phyloP scores from a whole-genome alignment of 1,140 invertebrate species.

The Macrocentrus cingulum region DNA sequence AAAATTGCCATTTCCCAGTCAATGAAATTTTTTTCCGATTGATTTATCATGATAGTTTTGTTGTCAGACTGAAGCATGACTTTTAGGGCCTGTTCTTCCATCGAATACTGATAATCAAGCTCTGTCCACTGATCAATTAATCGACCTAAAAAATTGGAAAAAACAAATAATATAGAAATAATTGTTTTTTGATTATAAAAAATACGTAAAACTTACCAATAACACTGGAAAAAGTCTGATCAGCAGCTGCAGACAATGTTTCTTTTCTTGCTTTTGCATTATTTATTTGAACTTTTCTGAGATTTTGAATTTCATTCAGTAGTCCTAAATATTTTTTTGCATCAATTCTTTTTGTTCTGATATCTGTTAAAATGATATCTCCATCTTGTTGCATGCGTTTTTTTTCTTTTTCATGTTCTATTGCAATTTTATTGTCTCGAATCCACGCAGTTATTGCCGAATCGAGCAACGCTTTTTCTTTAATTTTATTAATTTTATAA shows the following conservation, averaged over 20 bases:
- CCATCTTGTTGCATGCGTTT: constrained; percentile 68
- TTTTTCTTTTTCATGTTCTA: constrained; percentile 66
- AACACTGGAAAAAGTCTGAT: constrained; percentile 51
- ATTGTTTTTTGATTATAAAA: constrained; percentile 20
- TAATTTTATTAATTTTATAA: constrained; percentile 48
- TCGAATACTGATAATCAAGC: constrained; percentile 48
- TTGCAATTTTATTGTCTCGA: constrained; percentile 63
- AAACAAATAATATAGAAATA: constrained; percentile 9
- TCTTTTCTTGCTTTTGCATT: constrained; percentile 65
- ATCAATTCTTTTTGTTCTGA: constrained; percentile 69
- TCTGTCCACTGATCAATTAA: constrained; percentile 46
- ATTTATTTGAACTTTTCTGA: constrained; percentile 64
- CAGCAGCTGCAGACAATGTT: constrained; percentile 51
- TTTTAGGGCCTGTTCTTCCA: constrained; percentile 54
- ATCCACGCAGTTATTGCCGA: constrained; percentile 64
- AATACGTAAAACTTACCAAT: constrained; percentile 40
- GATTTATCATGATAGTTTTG: constrained; percentile 44
- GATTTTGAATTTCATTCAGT: constrained; percentile 64
- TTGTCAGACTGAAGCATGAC: constrained; percentile 53
- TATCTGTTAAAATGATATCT: constrained; percentile 69
- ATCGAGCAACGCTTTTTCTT: constrained; percentile 53
- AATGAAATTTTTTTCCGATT: constrained; percentile 42
- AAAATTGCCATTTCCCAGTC: constrained; percentile 51
- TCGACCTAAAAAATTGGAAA: constrained; percentile 37
- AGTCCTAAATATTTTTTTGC: constrained; percentile 66